These are phyloP conservation scores for Caradrina kadenii DNA, from an alignment of 2,888 invertebrate species.

Conservation along the genomic window DNA sequence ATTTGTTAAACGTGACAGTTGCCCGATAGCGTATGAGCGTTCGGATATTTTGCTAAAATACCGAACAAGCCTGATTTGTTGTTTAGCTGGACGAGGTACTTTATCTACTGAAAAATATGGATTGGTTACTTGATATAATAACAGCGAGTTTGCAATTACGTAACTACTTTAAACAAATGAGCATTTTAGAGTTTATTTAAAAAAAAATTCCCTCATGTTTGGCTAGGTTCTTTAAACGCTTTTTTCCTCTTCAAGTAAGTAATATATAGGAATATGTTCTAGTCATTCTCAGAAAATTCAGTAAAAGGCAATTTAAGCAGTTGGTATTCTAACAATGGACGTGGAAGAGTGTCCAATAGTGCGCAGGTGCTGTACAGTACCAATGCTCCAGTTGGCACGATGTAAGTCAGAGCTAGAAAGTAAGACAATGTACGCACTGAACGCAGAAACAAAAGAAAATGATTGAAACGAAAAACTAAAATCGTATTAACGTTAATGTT, in stretches of 20 bases:
- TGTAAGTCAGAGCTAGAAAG: background rate
- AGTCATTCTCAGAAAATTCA: background rate
- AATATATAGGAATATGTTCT: no score
- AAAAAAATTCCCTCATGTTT: no score
- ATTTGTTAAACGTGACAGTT: constrained; percentile 65
- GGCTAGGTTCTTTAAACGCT: no score
- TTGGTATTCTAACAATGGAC: background rate
- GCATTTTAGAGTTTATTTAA: no score
- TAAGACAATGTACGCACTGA: background rate
- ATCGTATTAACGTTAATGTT: no score
- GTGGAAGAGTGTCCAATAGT: background rate
- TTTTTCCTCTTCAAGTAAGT: no score
- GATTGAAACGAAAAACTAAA: background rate
- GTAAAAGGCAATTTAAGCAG: background rate
- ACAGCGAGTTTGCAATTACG: no score
- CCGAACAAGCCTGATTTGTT: constrained; percentile 38
- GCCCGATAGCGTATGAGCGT: constrained; percentile 60
- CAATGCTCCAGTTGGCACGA: constrained; percentile 10
- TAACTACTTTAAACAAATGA: background rate
- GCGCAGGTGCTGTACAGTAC: constrained; percentile 6
- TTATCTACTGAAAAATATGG: background rate
- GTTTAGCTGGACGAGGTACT: constrained; percentile 11
- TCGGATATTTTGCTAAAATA: constrained; percentile 52
- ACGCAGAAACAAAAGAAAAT: background rate
- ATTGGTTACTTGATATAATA: background rate